Evolutionary conservation across 1,140 invertebrate genomes (phyloP).

Genomic region (Bombus fervidus): DNA sequence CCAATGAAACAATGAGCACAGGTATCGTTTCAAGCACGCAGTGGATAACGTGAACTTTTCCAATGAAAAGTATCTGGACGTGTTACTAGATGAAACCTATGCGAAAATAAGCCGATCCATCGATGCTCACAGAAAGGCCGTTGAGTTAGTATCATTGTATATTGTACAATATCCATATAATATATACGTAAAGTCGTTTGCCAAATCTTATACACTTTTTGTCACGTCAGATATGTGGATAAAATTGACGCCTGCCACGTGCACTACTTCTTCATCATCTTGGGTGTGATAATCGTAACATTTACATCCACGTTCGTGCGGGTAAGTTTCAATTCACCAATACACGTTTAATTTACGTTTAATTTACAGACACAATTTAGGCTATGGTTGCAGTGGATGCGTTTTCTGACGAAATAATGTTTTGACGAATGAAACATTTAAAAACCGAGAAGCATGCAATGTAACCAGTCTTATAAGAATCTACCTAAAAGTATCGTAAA

Average conservation of each 20-base stretch:
- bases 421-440: no score
- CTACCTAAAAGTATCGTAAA: no score
- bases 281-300: background rate
- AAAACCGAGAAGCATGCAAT: no score
- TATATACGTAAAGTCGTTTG: background rate
- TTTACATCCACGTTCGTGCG: background rate
- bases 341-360: background rate
- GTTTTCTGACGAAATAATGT: no score
- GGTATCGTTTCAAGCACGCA: constrained; percentile 14
- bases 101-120: background rate
- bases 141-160: background rate
- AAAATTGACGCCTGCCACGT: background rate
- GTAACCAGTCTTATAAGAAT: no score
- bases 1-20: background rate
- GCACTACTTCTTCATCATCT: background rate
- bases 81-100: background rate
- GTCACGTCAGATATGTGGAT: background rate
- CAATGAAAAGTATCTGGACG: background rate
- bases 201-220: background rate
- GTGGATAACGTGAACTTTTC: background rate
- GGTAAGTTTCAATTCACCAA: background rate
- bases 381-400: background rate
- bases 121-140: background rate
- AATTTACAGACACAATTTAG: background rate
- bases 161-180: background rate